These are phyloP conservation scores for Xerus rutilus DNA, from an alignment of 2,797 vertebrate species.

Conservation along the genomic window DNA sequence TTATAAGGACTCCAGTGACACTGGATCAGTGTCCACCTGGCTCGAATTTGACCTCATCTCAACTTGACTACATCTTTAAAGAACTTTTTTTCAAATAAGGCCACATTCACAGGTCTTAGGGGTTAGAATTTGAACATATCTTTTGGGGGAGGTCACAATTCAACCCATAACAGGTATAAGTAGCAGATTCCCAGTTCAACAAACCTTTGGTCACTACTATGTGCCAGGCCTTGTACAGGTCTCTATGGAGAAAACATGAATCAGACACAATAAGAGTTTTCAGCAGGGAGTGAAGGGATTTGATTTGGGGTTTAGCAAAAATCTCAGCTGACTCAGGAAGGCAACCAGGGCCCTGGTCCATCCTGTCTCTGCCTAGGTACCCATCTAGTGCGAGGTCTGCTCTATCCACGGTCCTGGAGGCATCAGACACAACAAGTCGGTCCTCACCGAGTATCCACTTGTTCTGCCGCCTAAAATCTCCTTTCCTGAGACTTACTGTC, in stretches of 20 bases:
- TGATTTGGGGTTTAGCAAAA: neutral
- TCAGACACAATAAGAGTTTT: neutral
- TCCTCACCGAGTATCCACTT: neutral
- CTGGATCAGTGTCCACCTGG: neutral
- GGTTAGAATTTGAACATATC: neutral
- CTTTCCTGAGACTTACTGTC: neutral
- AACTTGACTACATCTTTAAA: neutral
- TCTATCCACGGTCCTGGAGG: neutral
- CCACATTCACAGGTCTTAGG: neutral
- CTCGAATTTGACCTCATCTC: neutral
- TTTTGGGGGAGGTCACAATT: neutral
- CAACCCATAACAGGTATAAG: neutral
- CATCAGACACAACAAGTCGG: neutral
- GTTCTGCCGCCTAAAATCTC: neutral
- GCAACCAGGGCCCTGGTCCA: neutral
- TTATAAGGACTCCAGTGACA: neutral
- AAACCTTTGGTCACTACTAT: neutral
- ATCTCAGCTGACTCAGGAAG: neutral
- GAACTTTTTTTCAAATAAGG: neutral
- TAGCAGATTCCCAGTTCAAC: neutral
- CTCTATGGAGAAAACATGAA: neutral
- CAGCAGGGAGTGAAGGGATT: neutral
- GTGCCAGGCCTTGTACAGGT: neutral
- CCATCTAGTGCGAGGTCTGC: neutral
- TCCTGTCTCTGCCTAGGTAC: fast-evolving